Percentiles rank a stretch among this genome's conserved stretches.
phyloP scores from a whole-genome alignment of 2,888 invertebrate species.

The Xestia sexstrigata region DNA sequence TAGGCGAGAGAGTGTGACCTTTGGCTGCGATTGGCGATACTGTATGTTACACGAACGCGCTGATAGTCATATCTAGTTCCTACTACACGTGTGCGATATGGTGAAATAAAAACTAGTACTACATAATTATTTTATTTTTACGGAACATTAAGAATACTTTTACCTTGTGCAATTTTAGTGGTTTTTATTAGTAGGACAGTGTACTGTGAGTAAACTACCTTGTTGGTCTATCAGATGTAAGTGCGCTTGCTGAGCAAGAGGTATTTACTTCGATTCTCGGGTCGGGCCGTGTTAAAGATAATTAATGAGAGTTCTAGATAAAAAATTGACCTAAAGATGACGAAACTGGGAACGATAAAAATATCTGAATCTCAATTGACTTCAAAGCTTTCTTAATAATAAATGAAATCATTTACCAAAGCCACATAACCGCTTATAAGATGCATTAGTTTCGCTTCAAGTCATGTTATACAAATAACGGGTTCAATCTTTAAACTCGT shows the following conservation, averaged over 20 bases:
- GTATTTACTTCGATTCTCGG: no score
- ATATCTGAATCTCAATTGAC: slow-evolving; percentile 2
- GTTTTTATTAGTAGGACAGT: not conserved
- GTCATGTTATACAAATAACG: slow-evolving; percentile 10
- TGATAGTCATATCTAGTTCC: slow-evolving; percentile 34
- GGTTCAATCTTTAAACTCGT: slow-evolving; percentile 2
- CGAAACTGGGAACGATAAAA: slow-evolving; percentile 17
- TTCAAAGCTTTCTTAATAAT: slow-evolving; percentile 4
- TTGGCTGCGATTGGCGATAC: slow-evolving; percentile 34
- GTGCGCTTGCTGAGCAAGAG: no score
- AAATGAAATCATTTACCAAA: not conserved
- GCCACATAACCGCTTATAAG: no score
- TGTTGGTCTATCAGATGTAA: no score
- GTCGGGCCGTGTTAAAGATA: not conserved
- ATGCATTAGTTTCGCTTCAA: slow-evolving; percentile 8
- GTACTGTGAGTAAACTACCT: no score
- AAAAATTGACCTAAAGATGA: slow-evolving; percentile 17
- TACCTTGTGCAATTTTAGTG: not conserved
- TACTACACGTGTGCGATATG: slow-evolving; percentile 41
- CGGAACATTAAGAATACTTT: not conserved
- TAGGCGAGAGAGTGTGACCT: slow-evolving; percentile 38
- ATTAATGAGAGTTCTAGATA: slow-evolving; percentile 1
- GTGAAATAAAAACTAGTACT: slow-evolving; percentile 21
- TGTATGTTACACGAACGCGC: slow-evolving; percentile 22
- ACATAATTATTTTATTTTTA: not conserved